These are phyloP conservation scores for Sebastes trivittatus DNA, from an alignment of 2,797 vertebrate genomes.

Conservation along the genomic window DNA sequence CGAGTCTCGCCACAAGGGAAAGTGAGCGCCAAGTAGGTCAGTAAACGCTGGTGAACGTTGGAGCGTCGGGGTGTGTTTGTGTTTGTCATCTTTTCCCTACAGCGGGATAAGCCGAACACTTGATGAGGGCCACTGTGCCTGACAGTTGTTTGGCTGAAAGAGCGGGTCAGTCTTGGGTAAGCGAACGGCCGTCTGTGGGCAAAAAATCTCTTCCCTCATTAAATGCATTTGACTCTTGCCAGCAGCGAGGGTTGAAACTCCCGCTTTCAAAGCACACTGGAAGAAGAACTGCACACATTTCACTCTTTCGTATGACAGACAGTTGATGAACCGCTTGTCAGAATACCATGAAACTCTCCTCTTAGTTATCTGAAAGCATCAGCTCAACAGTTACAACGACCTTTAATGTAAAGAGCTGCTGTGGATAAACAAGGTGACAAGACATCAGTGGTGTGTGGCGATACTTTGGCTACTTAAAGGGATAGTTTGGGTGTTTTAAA, in stretches of 20 bases:
- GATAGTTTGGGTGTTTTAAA: too few relatives aligned
- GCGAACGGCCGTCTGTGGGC: background rate
- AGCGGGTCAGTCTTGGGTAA: background rate
- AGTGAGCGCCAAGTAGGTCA: slow-evolving; percentile 68
- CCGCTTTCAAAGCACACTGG: background rate
- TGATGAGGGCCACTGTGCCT: slow-evolving; percentile 23
- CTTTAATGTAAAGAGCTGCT: too few relatives aligned
- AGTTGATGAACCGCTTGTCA: slow-evolving; percentile 1
- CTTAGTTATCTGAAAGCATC: background rate
- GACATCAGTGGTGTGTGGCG: too few relatives aligned
- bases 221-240: background rate
- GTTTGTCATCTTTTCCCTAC: slow-evolving; percentile 25
- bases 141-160: slow-evolving; percentile 20
- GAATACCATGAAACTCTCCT: background rate
- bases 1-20: slow-evolving; percentile 38
- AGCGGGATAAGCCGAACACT: background rate
- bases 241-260: background rate
- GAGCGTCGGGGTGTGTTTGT: slow-evolving; percentile 9
- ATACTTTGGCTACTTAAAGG: too few relatives aligned
- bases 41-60: slow-evolving; percentile 11
- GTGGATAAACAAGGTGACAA: too few relatives aligned
- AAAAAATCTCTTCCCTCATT: slow-evolving; percentile 4
- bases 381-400: background rate
- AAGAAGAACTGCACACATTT: background rate
- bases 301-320: background rate